These are phyloP conservation scores for Drosophila prolongata DNA, from an alignment of 2,888 invertebrate species.

Conservation along the genomic window DNA sequence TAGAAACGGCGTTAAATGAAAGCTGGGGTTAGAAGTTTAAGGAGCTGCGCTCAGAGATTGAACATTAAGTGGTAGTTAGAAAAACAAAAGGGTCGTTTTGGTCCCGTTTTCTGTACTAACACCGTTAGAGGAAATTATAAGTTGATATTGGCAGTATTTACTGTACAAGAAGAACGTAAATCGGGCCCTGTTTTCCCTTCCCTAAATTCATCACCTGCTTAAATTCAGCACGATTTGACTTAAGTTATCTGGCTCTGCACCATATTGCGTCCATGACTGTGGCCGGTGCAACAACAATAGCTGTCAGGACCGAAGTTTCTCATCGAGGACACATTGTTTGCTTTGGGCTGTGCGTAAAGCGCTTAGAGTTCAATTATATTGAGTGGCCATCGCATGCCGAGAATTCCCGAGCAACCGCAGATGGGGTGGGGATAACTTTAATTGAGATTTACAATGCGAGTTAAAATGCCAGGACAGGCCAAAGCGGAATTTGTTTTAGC, in stretches of 20 bases:
- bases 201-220: neutral
- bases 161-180: too few relatives aligned
- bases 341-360: slow-evolving; percentile 40
- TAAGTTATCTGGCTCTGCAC: neutral
- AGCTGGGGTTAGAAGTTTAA: neutral
- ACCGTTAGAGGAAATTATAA: too few relatives aligned
- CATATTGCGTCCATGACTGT: neutral
- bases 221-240: neutral
- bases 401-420: slow-evolving; percentile 21
- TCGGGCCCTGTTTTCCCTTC: too few relatives aligned
- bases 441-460: slow-evolving; percentile 70
- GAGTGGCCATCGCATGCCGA: slow-evolving; percentile 46
- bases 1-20: neutral
- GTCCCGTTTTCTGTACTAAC: too few relatives aligned
- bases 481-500: slow-evolving; percentile 50
- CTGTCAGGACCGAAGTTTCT: neutral
- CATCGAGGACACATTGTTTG: slow-evolving; percentile 33
- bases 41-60: neutral
- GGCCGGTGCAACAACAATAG: neutral
- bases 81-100: too few relatives aligned
- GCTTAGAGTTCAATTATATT: slow-evolving; percentile 62
- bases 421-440: slow-evolving; percentile 50
- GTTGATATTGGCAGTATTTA: too few relatives aligned
- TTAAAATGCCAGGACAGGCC: slow-evolving; percentile 54
- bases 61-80: neutral